phyloP scores from a whole-genome alignment of 1,140 invertebrate species.

The Delia radicum region DNA sequence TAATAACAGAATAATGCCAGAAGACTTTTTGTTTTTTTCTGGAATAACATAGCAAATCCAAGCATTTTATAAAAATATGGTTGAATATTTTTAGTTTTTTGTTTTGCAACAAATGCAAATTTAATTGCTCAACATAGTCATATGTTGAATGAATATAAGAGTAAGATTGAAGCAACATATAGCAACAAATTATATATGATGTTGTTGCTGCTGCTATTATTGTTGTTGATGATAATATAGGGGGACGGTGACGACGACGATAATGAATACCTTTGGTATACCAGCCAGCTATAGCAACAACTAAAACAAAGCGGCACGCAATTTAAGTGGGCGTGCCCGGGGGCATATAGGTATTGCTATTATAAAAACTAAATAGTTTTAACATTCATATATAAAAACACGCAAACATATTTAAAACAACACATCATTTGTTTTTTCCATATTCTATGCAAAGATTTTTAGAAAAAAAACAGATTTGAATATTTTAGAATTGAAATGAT shows the following conservation, averaged over 20 bases:
- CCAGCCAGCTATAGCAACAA: neutral
- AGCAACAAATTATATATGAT: neutral
- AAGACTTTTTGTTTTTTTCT: conserved; percentile 12
- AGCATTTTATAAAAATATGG: neutral
- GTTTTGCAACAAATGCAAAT: conserved; percentile 54
- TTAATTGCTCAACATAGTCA: conserved; percentile 42
- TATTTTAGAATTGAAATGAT: conserved; percentile 17
- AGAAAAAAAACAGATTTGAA: neutral
- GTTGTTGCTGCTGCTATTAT: neutral
- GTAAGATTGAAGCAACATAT: neutral
- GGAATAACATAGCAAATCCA: neutral
- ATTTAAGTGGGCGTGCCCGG: conserved; percentile 54
- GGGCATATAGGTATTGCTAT: conserved; percentile 28
- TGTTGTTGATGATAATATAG: neutral
- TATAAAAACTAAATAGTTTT: neutral
- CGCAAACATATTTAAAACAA: neutral
- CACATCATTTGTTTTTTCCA: neutral
- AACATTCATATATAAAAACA: conserved; percentile 1
- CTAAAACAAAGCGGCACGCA: conserved; percentile 38
- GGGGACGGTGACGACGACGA: neutral
- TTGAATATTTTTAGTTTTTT: neutral
- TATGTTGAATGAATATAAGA: conserved; percentile 8
- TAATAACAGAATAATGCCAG: conserved; percentile 16
- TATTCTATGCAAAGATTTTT: neutral
- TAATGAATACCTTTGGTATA: conserved; percentile 25